These are phyloP conservation scores for Zosterops borbonicus DNA, from an alignment of 2,113 vertebrate species.

Conservation along the genomic window DNA sequence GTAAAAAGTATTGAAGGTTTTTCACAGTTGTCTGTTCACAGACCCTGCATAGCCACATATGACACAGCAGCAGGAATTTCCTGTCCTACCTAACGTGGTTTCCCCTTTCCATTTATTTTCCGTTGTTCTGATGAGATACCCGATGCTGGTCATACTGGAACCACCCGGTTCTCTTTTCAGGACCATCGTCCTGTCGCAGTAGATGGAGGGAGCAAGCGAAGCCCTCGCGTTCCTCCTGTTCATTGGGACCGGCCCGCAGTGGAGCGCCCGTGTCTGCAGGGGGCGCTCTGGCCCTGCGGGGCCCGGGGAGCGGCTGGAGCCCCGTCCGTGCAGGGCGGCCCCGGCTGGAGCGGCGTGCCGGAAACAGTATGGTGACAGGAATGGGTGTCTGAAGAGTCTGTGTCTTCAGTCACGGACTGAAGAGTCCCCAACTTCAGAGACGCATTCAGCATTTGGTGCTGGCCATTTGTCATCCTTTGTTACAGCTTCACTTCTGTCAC, in stretches of 20 bases:
- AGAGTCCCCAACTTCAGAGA: neutral
- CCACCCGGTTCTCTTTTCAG: rapidly evolving
- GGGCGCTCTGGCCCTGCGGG: neutral
- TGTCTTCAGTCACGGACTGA: neutral
- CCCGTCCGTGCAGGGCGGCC: neutral
- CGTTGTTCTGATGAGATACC: neutral
- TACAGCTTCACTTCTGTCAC: slow-evolving; percentile 90
- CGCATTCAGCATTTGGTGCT: slow-evolving; percentile 32
- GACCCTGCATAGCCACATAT: neutral
- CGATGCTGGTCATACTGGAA: rapidly evolving
- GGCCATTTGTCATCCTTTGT: slow-evolving; percentile 86
- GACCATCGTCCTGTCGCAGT: rapidly evolving
- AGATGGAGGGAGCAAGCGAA: rapidly evolving
- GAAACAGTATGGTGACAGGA: neutral
- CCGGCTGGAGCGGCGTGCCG: neutral
- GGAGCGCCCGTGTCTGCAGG: neutral
- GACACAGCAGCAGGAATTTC: neutral
- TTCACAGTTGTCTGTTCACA: neutral
- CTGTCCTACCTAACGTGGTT: neutral
- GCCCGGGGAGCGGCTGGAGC: neutral
- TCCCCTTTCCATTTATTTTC: neutral
- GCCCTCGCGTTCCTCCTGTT: rapidly evolving
- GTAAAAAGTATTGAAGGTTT: neutral
- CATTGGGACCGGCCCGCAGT: rapidly evolving
- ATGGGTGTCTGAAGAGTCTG: neutral